These are phyloP conservation scores for Trachymyrmex cornetzi DNA, from an alignment of 1,140 invertebrate genomes.

Conservation along the genomic window DNA sequence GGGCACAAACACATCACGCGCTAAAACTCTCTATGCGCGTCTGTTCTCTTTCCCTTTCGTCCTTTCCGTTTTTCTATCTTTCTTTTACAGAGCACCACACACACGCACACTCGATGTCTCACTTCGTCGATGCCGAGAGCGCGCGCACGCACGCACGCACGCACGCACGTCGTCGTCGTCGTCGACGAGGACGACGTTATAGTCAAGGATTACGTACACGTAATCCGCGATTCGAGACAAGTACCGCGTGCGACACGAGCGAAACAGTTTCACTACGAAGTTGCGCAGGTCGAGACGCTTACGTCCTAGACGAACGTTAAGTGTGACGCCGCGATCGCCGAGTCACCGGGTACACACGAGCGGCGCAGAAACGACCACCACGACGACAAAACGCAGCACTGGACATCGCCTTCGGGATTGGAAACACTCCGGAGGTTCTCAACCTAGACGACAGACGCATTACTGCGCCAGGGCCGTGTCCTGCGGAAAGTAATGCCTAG, in stretches of 20 bases:
- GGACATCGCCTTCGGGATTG: slow-evolving; percentile 79
- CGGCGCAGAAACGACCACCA: slow-evolving; percentile 68
- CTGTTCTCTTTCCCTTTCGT: background rate
- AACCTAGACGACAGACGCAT: slow-evolving; percentile 54
- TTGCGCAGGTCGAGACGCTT: background rate
- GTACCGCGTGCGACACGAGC: slow-evolving; percentile 15
- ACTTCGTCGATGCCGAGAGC: slow-evolving; percentile 49
- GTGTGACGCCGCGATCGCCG: slow-evolving; percentile 51
- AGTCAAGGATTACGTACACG: background rate
- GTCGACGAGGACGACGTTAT: background rate
- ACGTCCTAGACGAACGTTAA: slow-evolving; percentile 31
- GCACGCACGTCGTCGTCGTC: slow-evolving; percentile 38
- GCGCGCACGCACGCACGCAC: slow-evolving; percentile 58
- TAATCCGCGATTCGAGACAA: slow-evolving; percentile 17
- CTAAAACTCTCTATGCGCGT: slow-evolving; percentile 48
- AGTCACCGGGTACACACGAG: slow-evolving; percentile 59
- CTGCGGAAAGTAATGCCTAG: background rate
- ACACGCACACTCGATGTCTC: slow-evolving; percentile 39
- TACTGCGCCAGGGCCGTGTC: slow-evolving; percentile 5
- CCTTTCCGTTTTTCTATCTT: slow-evolving; percentile 24
- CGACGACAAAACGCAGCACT: slow-evolving; percentile 70
- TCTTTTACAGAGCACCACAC: slow-evolving; percentile 23
- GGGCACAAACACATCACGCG: slow-evolving; percentile 53
- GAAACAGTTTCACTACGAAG: background rate
- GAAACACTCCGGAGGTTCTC: slow-evolving; percentile 76